Percentiles rank a stretch among this genome's conserved stretches.
These are phyloP conservation scores for Tylochromis polylepis DNA, from an alignment of 2,113 vertebrate genomes.

Conservation along the genomic window DNA sequence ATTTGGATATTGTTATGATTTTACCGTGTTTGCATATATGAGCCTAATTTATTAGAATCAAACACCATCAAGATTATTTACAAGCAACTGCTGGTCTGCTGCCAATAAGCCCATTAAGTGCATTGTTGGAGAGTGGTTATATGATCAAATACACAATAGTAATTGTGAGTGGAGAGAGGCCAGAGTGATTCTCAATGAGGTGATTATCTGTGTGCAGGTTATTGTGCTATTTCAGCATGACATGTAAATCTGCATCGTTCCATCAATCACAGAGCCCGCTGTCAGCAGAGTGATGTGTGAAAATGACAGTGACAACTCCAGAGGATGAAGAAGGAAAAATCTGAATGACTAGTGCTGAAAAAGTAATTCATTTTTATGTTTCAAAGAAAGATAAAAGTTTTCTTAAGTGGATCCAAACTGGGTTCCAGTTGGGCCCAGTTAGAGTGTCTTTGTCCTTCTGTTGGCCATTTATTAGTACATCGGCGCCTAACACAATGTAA, in stretches of 20 bases:
- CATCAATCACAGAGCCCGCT: slow-evolving; percentile 43
- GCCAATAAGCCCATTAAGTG: slow-evolving; percentile 75
- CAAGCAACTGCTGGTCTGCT: slow-evolving; percentile 66
- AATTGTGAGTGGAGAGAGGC: slow-evolving; percentile 70
- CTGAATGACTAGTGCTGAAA: neutral
- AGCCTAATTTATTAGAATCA: slow-evolving; percentile 74
- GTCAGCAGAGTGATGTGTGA: slow-evolving; percentile 26
- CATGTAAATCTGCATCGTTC: slow-evolving; percentile 53
- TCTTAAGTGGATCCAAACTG: neutral
- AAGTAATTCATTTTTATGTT: neutral
- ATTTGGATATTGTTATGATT: slow-evolving; percentile 66
- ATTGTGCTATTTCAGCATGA: slow-evolving; percentile 62
- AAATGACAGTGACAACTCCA: neutral
- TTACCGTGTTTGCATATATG: slow-evolving; percentile 64
- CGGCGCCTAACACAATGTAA: neutral
- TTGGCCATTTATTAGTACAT: neutral
- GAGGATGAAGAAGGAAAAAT: neutral
- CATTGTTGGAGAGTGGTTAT: slow-evolving; percentile 70
- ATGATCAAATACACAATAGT: slow-evolving; percentile 74
- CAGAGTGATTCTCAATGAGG: slow-evolving; percentile 63
- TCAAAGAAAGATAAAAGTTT: neutral
- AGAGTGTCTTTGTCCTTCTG: neutral
- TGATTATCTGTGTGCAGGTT: slow-evolving; percentile 65
- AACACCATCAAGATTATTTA: slow-evolving; percentile 72
- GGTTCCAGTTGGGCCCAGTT: neutral